Base-by-base conservation (phyloP, 2,113 vertebrate genomes). In the Cnemophilus loriae region DNA sequence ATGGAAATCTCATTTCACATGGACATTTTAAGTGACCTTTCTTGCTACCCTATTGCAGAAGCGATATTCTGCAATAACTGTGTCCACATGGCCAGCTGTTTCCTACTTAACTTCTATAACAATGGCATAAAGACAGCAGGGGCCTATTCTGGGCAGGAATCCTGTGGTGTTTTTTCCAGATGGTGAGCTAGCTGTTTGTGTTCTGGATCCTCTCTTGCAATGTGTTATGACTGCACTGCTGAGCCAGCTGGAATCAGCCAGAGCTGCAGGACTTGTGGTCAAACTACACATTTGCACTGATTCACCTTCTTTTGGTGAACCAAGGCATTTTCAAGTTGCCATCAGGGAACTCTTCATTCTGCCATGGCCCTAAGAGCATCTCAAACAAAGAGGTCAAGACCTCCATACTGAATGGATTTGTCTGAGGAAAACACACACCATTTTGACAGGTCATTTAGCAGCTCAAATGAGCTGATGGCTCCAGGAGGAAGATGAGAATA, bases 51-150 rank as follows among this genome's bases (percentile, higher is more conserved):
- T 80, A 2, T 88, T 95, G 85, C 90, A 88, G 92, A 88, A 96
- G 33, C 33, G 26, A 77, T 94, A 86, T 93, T 97, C 95, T 92
- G 88, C 67, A 93, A 93, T 93, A 93, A 69, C 76, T 80, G 32
- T 56, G 85, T 93, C 82, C 67, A 39, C 59, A 92, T 35, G 59
- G 85, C 82, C 88, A 88, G 82, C 92, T 95, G 46, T 93, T 94
- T 92, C 75, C 79, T 88, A 69, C 90, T 90, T 83, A 53, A 84
- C 92, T 86, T 88, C 75, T 88, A 5, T 64, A 90, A 83, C 75
- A 94, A 76, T 70, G 79, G 61, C 78, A 85, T 69, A 88, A 50
- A 69, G 50, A 85, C 88, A 94, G 79, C 55, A 70, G 70, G 70
- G 67, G 39, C 59, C 50, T 88, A 39, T 94, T 93, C 85, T 92